Evolutionary conservation across 2,888 invertebrate genomes (phyloP).

Genomic region (Eudemis profundana): DNA sequence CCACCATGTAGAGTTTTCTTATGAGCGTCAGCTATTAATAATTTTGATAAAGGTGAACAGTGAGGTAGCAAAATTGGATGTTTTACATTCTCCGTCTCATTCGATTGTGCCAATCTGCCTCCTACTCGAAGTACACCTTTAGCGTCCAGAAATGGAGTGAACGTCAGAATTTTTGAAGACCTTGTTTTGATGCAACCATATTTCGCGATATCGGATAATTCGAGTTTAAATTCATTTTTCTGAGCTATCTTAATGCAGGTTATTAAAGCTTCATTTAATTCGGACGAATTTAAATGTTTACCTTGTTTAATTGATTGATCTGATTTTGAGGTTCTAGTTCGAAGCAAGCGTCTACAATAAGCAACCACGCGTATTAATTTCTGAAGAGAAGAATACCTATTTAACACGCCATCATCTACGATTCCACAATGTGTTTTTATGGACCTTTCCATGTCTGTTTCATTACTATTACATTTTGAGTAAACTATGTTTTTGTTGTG

Average conservation of each 20-base stretch:
- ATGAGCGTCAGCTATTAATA: constrained; percentile 44
- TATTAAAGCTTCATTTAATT: constrained; percentile 18
- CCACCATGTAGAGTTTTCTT: constrained; percentile 44
- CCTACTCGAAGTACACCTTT: constrained; percentile 27
- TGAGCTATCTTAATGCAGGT: constrained; percentile 23
- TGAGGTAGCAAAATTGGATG: constrained; percentile 36
- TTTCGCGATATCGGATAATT: neutral
- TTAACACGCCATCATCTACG: constrained; percentile 5
- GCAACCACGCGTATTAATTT: constrained; percentile 86
- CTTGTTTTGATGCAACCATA: neutral
- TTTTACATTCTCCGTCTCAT: constrained; percentile 23
- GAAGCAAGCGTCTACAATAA: constrained; percentile 24
- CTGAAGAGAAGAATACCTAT: constrained; percentile 78
- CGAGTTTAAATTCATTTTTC: neutral
- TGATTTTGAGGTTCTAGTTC: neutral
- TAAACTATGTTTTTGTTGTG: neutral
- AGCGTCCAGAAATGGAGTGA: constrained; percentile 38
- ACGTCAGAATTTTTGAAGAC: neutral
- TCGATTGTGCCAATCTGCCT: constrained; percentile 20
- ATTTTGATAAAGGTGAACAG: constrained; percentile 9
- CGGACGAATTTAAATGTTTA: neutral
- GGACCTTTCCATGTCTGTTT: neutral
- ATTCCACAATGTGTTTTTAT: neutral
- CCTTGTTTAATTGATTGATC: neutral
- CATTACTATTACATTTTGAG: neutral